A percentile compares a stretch with the other conserved stretches of the same genome.
These are phyloP conservation scores for Probaryconus sp. DNA, from an alignment of 1,140 invertebrate species.

Conservation along the genomic window DNA sequence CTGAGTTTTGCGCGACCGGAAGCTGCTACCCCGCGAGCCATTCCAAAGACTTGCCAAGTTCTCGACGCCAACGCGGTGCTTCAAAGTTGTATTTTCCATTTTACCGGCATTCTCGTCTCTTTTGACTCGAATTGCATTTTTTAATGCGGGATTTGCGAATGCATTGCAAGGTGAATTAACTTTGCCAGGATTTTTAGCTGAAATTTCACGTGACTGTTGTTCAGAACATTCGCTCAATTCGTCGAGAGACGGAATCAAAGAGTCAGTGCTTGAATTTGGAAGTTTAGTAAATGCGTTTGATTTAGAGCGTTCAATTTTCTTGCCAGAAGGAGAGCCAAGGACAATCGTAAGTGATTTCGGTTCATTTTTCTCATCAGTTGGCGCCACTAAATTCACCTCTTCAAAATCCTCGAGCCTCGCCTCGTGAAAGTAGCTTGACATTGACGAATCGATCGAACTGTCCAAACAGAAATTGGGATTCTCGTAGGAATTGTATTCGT, in stretches of 20 bases:
- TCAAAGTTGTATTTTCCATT: conserved; percentile 28
- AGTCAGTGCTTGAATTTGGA: too few species aligned
- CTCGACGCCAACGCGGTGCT: conserved; percentile 64
- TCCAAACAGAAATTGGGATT: conserved; percentile 74
- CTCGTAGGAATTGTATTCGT: conserved; percentile 69
- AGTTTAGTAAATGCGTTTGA: too few species aligned
- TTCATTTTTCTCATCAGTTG: not conserved
- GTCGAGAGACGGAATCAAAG: too few species aligned
- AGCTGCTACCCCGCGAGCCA: conserved; percentile 60
- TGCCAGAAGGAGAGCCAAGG: conserved; percentile 3
- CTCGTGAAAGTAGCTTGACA: conserved; percentile 67
- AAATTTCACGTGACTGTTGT: conserved; percentile 31
- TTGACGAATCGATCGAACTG: conserved; percentile 71
- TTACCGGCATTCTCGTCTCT: not conserved
- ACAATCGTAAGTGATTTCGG: not conserved
- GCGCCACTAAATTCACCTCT: not conserved
- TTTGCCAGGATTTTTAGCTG: not conserved
- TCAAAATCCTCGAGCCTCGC: conserved; percentile 11
- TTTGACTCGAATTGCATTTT: conserved; percentile 1
- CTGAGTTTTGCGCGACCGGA: conserved; percentile 62
- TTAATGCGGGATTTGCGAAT: not conserved
- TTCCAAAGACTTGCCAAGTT: conserved; percentile 68
- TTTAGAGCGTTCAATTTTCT: too few species aligned
- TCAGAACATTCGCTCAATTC: too few species aligned
- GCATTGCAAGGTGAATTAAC: not conserved